These are phyloP conservation scores for Cydia pomonella DNA, from an alignment of 1,140 invertebrate species.

Conservation along the genomic window DNA sequence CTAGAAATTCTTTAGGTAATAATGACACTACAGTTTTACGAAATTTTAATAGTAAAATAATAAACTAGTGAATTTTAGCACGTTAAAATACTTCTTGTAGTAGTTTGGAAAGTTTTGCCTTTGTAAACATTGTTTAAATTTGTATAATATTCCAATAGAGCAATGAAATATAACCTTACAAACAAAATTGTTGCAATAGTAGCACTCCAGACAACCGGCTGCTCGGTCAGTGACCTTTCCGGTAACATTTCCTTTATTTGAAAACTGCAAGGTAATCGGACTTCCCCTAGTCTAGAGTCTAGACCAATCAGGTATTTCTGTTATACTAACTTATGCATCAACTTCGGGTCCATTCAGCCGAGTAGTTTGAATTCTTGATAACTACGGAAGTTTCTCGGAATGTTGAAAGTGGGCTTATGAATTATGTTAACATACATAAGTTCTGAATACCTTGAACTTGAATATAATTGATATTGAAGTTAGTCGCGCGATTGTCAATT, in stretches of 20 bases:
- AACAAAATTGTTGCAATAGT: neutral
- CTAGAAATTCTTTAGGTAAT: too few species aligned
- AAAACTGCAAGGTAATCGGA: conserved; percentile 28
- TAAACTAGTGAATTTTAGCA: neutral
- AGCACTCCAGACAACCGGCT: neutral
- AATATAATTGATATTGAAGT: too few species aligned
- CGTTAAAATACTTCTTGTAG: neutral
- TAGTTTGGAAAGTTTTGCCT: neutral
- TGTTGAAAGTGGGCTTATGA: neutral
- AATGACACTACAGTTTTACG: too few species aligned
- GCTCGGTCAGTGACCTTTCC: conserved; percentile 4
- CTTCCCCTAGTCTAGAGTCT: conserved; percentile 16
- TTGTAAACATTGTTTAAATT: neutral
- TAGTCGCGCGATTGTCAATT: too few species aligned
- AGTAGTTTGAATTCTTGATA: neutral
- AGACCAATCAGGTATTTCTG: conserved; percentile 24
- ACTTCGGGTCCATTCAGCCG: neutral
- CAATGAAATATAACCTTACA: neutral
- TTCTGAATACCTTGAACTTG: too few species aligned
- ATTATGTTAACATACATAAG: conserved; percentile 3
- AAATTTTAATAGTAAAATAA: neutral
- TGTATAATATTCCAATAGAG: neutral
- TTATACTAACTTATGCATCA: conserved; percentile 26
- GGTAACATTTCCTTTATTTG: conserved; percentile 23
- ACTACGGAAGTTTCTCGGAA: neutral